Evolutionary conservation across 2,113 vertebrate genomes (phyloP).

Genomic region (Benitochromis conjunctus): DNA sequence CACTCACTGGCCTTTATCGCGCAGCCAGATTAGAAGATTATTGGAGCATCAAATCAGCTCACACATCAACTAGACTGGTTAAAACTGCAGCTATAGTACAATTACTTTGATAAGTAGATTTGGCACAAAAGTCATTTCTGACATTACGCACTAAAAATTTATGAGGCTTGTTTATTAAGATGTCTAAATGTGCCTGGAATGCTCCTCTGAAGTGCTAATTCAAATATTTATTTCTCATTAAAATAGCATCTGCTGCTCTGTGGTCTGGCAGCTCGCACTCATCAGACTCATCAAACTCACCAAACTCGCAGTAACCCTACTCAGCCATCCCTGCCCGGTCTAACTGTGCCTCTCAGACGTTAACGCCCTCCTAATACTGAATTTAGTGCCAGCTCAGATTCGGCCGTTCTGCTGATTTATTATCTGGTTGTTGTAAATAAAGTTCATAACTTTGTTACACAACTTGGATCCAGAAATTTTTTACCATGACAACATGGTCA

Average conservation of each 20-base stretch:
- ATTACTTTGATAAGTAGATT: background rate
- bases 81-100: background rate
- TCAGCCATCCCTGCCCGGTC: background rate
- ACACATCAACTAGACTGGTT: background rate
- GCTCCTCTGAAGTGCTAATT: background rate
- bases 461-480: background rate
- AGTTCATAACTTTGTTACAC: background rate
- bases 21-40: background rate
- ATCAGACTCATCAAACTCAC: background rate
- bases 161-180: background rate
- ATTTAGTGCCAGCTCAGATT: background rate
- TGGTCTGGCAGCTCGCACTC: background rate
- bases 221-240: background rate
- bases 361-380: background rate
- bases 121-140: background rate
- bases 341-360: background rate
- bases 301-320: background rate
- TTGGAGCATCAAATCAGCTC: background rate
- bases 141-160: background rate
- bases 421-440: background rate
- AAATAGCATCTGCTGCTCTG: background rate
- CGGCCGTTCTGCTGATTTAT: background rate
- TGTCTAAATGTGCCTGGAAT: background rate
- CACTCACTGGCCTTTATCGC: background rate
- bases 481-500: background rate